Evolutionary conservation across 2,888 invertebrate species (phyloP).

Genomic region (Hecatera dysodea): DNA sequence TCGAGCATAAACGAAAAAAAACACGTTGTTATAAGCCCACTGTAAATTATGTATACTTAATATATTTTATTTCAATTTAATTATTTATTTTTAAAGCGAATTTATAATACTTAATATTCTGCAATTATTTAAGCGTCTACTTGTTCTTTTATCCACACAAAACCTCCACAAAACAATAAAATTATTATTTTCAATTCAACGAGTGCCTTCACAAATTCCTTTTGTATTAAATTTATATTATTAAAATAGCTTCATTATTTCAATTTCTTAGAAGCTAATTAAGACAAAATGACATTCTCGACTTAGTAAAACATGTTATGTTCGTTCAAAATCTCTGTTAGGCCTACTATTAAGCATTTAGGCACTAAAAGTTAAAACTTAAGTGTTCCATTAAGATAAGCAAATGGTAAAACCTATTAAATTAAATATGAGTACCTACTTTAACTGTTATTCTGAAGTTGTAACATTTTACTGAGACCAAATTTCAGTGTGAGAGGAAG

Average conservation of each 20-base stretch:
- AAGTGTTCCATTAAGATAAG: slow-evolving; percentile 41
- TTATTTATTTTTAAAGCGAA: too few species aligned
- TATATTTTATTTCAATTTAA: too few species aligned
- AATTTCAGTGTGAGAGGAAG: background rate
- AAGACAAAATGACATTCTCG: slow-evolving; percentile 12
- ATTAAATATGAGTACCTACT: slow-evolving; percentile 38
- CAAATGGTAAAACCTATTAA: slow-evolving; percentile 34
- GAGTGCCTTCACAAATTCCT: background rate
- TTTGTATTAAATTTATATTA: slow-evolving; percentile 1
- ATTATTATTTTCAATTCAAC: slow-evolving; percentile 12
- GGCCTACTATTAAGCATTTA: slow-evolving; percentile 3
- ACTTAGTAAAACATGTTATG: slow-evolving; percentile 28
- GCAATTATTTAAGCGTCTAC: too few species aligned
- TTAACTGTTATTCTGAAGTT: slow-evolving; percentile 20
- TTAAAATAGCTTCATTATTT: slow-evolving; percentile 4
- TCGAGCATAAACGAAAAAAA: too few species aligned
- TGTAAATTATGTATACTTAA: too few species aligned
- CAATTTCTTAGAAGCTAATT: slow-evolving; percentile 25
- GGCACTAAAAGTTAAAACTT: slow-evolving; percentile 25
- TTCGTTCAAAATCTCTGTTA: slow-evolving; percentile 27
- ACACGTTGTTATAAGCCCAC: too few species aligned
- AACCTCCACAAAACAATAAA: background rate
- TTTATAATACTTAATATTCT: too few species aligned
- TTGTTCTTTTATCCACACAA: too few species aligned
- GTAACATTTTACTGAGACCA: slow-evolving; percentile 15